These are phyloP conservation scores for Mizuhopecten yessoensis DNA, from an alignment of 1,140 invertebrate genomes.

Conservation along the genomic window DNA sequence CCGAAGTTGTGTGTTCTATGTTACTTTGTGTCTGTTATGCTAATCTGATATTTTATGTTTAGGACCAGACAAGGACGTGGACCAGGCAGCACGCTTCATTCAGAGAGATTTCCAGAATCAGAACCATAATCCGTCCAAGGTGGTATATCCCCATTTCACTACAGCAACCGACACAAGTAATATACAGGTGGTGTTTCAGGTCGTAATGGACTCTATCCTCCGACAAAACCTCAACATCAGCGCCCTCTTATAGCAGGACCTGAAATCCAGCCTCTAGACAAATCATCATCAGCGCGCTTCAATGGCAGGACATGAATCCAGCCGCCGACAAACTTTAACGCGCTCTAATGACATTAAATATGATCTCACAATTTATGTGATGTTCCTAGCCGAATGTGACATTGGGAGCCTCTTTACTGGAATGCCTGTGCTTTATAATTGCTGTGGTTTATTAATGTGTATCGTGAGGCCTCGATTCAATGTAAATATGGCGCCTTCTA, in stretches of 20 bases:
- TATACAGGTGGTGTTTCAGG: conserved; percentile 98
- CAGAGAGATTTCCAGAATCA: conserved; percentile 77
- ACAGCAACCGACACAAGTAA: conserved; percentile 99
- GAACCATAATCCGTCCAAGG: conserved; percentile 73
- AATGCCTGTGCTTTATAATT: not conserved
- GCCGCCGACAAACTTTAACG: no score
- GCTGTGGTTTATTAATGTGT: not conserved
- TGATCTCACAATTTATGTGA: conserved; percentile 24
- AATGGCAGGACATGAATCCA: no score
- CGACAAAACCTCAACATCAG: conserved; percentile 90
- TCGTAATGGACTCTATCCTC: conserved; percentile 97
- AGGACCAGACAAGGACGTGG: conserved; percentile 79
- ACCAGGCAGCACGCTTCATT: conserved; percentile 80
- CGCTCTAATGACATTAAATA: not conserved
- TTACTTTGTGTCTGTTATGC: no score
- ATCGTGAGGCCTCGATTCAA: no score
- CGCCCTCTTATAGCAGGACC: conserved; percentile 40
- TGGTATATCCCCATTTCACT: conserved; percentile 91
- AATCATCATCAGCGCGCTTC: no score
- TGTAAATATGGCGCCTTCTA: not conserved
- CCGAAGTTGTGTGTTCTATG: no score
- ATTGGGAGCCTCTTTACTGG: not conserved
- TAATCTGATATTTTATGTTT: not conserved
- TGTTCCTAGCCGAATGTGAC: not conserved
- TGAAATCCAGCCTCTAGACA: no score